Base-by-base conservation (phyloP, 2,888 invertebrate genomes). In the Rhodophaea formosa region DNA sequence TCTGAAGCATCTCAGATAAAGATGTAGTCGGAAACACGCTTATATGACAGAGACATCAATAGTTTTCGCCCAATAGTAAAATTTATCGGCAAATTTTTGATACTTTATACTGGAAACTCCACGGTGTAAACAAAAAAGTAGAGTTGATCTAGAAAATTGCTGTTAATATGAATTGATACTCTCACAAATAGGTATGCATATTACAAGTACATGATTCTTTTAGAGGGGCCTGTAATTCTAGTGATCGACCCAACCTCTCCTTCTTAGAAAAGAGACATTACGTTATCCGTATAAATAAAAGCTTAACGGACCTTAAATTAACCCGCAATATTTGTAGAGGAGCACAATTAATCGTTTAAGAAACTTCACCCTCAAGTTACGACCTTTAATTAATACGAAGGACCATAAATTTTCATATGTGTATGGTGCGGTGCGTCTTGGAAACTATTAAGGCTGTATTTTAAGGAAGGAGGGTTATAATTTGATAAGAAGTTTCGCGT, bases 331-430 rank as follows among this genome's bases (percentile, higher is more conserved):
- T 77, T 74, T 72, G 74, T 67, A 63, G 68, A 70, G 71, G 67
- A 60, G 65, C 69, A 74, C 70, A 68, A 64, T 62, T 78, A 76
- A 79, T 77, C 75, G 78, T 77, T 74, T 79, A 75, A 76, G 74
- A 74, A 74, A 80, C 72, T 81, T 77, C 23, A 62, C 59, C 71
- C 62, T 68, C 66, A 59, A 71, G 75, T 71, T 71, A 67, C 70
- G 75, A 70, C 73, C 77, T 77, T 79, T 79, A 81, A 84, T 82
- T 83, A 81, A 79, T 80, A 76, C 73, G 72, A 71, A 70, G 61
- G 66, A 71, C 78, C 71, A 79, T 83, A 82, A 81, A 82, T 83
- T 80, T 74, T 74, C 74, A 75, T 77, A 75, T 74, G 70, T 71
- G 68, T 73, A 67, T 69, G 73, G 67, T 64, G 66, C 65, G 67